A percentile compares a stretch with the other conserved stretches of the same genome.
phyloP scores from a whole-genome alignment of 2,113 vertebrate species.

The Hylia prasina region DNA sequence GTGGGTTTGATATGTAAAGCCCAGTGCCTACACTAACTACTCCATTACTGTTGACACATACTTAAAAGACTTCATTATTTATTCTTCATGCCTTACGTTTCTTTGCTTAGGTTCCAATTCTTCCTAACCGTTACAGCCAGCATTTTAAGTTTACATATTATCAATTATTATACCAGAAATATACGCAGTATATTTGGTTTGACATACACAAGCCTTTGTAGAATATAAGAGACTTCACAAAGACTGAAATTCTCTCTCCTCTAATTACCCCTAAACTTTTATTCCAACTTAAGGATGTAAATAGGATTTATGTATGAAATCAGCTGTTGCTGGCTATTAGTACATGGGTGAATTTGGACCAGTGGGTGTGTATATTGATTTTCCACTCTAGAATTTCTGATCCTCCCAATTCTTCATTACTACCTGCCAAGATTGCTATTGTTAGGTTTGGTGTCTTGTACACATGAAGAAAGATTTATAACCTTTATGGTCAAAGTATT shows the following conservation, averaged over 20 bases:
- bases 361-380: background rate
- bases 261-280: background rate
- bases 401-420: background rate
- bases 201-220: background rate
- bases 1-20: background rate
- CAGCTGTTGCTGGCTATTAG: background rate
- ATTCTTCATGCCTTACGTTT: background rate
- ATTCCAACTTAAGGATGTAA: background rate
- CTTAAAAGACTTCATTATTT: background rate
- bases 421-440: background rate
- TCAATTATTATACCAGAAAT: background rate
- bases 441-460: background rate
- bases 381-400: slow-evolving; percentile 24
- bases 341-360: background rate
- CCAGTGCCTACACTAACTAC: background rate
- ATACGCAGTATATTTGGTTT: background rate
- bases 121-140: background rate
- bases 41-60: background rate
- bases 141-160: background rate
- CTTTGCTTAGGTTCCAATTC: background rate
- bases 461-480: background rate
- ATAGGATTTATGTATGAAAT: background rate
- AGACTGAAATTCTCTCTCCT: background rate
- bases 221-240: background rate
- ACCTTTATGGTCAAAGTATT: background rate